Percentiles rank a stretch among this genome's conserved stretches.
These are phyloP conservation scores for Nyctibius grandis DNA, from an alignment of 2,797 vertebrate species.

Conservation along the genomic window DNA sequence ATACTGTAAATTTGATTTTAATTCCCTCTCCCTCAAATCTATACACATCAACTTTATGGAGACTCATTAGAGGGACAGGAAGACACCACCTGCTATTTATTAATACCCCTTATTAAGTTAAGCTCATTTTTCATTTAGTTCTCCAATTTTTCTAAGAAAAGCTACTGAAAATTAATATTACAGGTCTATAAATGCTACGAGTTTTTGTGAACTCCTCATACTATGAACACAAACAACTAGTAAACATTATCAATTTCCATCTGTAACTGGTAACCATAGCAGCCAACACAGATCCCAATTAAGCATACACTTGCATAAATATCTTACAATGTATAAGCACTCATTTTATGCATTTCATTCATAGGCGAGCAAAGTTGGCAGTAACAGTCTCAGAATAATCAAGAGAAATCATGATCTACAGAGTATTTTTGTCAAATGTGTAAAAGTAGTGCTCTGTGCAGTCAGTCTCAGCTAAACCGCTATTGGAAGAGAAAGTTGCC, in stretches of 20 bases:
- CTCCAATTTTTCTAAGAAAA: neutral
- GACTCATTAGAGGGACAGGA: neutral
- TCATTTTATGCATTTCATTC: neutral
- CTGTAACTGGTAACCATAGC: neutral
- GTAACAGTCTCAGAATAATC: neutral
- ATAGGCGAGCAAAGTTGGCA: neutral
- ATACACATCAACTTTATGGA: neutral
- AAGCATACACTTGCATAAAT: neutral
- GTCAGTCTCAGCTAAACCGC: neutral
- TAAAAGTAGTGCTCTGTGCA: neutral
- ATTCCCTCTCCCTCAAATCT: neutral
- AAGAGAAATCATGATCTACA: neutral
- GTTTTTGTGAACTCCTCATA: neutral
- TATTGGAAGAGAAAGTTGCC: neutral
- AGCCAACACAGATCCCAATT: neutral
- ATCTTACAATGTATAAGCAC: neutral
- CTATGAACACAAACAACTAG: neutral
- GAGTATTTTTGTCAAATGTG: neutral
- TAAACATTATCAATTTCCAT: neutral
- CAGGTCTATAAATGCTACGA: neutral
- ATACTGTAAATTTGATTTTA: neutral
- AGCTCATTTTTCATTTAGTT: neutral
- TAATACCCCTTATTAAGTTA: neutral
- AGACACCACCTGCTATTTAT: neutral
- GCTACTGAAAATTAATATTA: neutral